Evolutionary conservation across 2,113 vertebrate species (phyloP).

Genomic region (Tachysurus fulvidraco): DNA sequence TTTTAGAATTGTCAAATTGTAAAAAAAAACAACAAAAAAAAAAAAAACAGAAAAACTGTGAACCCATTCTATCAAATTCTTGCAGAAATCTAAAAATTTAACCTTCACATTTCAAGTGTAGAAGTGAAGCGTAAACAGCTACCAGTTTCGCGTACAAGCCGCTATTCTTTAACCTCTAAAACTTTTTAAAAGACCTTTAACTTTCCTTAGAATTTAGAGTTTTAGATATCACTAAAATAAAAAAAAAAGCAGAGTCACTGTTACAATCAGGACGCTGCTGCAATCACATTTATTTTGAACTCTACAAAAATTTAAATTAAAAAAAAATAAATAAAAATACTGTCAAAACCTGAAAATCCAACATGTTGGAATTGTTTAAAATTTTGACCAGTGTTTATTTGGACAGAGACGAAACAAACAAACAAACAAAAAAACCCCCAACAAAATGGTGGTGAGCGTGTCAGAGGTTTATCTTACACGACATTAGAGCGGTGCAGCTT

Average conservation of each 20-base stretch:
- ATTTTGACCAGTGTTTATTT: not conserved
- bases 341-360: not conserved
- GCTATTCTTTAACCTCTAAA: not conserved
- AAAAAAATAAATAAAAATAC: not conserved
- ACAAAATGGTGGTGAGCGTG: slow-evolving; percentile 58
- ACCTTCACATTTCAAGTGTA: not conserved
- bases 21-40: not conserved
- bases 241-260: too few relatives aligned
- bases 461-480: slow-evolving; percentile 59
- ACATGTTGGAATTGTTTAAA: not conserved
- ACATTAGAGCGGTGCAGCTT: slow-evolving; percentile 34
- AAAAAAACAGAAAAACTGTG: too few relatives aligned
- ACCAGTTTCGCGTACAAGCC: not conserved
- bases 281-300: too few relatives aligned
- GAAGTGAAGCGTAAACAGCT: not conserved
- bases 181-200: not conserved
- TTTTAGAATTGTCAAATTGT: not conserved
- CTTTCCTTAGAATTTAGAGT: not conserved
- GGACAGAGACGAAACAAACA: not conserved
- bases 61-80: not conserved
- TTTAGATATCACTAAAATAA: not conserved
- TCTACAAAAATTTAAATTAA: too few relatives aligned
- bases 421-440: not conserved
- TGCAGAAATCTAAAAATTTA: not conserved
- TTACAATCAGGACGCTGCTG: too few relatives aligned